Evolutionary conservation across 2,888 invertebrate genomes (phyloP), one percentile per base, ranked within the genome.

Genomic region (Erebia aethiops): DNA sequence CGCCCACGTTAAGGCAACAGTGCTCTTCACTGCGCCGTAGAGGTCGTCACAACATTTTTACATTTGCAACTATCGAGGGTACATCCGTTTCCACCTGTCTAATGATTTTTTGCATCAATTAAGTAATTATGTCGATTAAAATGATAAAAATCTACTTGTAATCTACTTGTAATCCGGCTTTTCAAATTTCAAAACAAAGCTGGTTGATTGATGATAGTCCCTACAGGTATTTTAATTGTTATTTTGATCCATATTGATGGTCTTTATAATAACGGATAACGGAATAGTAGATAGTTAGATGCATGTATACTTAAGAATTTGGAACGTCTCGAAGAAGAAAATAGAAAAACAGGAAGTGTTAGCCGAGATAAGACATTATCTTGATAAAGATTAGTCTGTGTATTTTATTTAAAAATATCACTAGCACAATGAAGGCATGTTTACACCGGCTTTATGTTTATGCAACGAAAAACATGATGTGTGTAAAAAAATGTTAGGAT

Each of bases 71-170:
- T 21, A 21, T 2, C 21, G 21, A 21, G 21, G 21, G 21, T 26
- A 26, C 26, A 26, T 26, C 26, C 26, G 26, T 4, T 26, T 26
- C 26, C 26, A 26, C 8, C 14, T 58, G 14, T 26, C 26, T 41
- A 41, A 16, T 2, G 8, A 9, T 43, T 4, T 4, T 18, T 43
- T 16, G 5, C 16, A 62, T 46, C 14, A 62, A 62, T 61, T 43
- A 43, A 46, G 46, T 46, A 46, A 46, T 49, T 49, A 49, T 49
- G 49, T 62, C 21, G 3, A 62, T 21, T 26, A 46, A 61, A 18
- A 61, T 43, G 43, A 61, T 61, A 61, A 61, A 21, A 14, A 49
- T 62, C 49, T 49, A 21, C 62, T 21, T 62, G 46, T 62, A 62
- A 62, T 49, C 62, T 14, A 21, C 14, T 21, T 62, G 21, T 62